Percentiles rank a stretch among this genome's conserved stretches.
Evolutionary conservation across 2,797 vertebrate species (phyloP).

Genomic region (Peromyscus melanophrys): DNA sequence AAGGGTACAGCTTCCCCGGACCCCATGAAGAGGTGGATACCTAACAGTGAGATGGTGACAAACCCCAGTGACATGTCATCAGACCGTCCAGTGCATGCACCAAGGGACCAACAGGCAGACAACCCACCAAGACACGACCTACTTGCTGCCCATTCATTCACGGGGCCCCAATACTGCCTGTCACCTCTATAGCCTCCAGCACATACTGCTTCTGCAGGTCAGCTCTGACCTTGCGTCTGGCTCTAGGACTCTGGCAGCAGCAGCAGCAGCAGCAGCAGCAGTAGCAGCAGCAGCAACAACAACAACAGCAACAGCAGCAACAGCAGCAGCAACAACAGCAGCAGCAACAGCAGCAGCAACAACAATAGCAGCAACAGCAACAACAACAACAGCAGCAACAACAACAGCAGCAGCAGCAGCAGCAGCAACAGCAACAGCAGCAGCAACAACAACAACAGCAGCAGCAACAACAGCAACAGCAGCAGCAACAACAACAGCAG

Average conservation of each 20-base stretch:
- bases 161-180: background rate
- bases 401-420: background rate
- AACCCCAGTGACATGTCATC: background rate
- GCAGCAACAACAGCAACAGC: background rate
- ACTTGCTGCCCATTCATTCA: background rate
- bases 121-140: background rate
- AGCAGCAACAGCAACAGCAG: background rate
- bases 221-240: background rate
- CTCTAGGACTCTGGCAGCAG: no score
- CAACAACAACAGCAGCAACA: background rate
- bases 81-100: background rate
- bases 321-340: background rate
- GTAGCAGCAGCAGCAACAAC: background rate
- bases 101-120: background rate
- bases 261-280: background rate
- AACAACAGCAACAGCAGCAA: no score
- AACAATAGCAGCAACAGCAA: background rate
- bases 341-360: background rate
- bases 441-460: background rate
- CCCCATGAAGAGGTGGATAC: background rate
- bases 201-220: background rate
- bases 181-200: background rate
- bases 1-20: background rate
- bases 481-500: background rate
- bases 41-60: background rate